Percentiles rank a stretch among this genome's conserved stretches.
Evolutionary conservation across 2,888 invertebrate species (phyloP).

Genomic region (Stratiomys singularior): DNA sequence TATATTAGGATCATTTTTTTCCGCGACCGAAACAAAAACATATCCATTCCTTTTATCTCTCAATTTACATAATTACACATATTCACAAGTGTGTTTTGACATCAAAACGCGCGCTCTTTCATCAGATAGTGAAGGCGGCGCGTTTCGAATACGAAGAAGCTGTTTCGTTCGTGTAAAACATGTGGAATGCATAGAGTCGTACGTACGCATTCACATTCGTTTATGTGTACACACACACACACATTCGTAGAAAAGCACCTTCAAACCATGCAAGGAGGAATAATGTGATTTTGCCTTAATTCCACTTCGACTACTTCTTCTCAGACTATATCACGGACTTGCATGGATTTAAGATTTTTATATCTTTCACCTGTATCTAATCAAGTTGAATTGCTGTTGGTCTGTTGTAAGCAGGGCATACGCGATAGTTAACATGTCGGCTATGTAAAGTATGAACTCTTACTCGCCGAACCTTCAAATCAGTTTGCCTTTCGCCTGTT

Average conservation of each 20-base stretch:
- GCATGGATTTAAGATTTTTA: not conserved
- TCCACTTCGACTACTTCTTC: not conserved
- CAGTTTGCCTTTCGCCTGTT: no score
- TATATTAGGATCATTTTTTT: not conserved
- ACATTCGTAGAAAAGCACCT: not conserved
- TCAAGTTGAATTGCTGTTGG: not conserved
- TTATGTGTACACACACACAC: no score
- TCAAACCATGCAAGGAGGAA: not conserved
- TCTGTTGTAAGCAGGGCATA: not conserved
- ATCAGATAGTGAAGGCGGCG: constrained; percentile 5
- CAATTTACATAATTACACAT: constrained; percentile 27
- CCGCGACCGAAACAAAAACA: not conserved
- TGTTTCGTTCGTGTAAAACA: not conserved
- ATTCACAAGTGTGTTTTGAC: constrained; percentile 26
- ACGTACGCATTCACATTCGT: not conserved
- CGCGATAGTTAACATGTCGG: not conserved
- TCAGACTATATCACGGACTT: not conserved
- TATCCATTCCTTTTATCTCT: constrained; percentile 3
- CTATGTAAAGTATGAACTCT: not conserved
- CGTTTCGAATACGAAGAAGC: not conserved
- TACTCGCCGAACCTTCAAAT: not conserved
- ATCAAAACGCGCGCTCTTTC: constrained; percentile 21
- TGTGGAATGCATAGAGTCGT: not conserved
- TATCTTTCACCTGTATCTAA: not conserved
- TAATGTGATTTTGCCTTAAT: not conserved